Base-by-base conservation (phyloP, 2,888 invertebrate genomes). In the Seladonia tumulorum region DNA sequence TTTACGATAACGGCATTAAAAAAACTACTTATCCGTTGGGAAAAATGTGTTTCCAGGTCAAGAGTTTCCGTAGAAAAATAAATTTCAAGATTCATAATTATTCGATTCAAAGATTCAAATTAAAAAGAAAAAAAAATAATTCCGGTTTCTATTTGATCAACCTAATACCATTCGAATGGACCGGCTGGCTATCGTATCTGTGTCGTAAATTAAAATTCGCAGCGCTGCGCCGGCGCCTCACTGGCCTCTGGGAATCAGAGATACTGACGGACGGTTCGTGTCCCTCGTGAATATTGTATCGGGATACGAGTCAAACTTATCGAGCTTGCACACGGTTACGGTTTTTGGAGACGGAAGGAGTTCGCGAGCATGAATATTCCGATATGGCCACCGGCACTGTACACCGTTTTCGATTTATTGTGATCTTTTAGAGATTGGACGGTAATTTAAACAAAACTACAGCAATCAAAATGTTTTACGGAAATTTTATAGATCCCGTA, bases 381-480 rank as follows among this genome's bases (percentile, higher is more conserved):
- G 63, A 29, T 63, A 63, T 16, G 29, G 63, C 14, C 16, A 63
- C 60, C 53, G 63, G 66, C 10, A 39, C 10, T 18, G 10, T 22
- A 57, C 4, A 53, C 22, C n/a, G 57, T 57, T 74, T 73, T 74
- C 57, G 74, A 57, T 74, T 74, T 60, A 72, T 16, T 29, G 1
- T 25, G 47, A n/a, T 29, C 3, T 45, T 72, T 45, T 25, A 8
- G 29, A 47, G 47, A 47, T 49, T 35, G 10, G 39, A 16, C 7
- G 18, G 49, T 16, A 25, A 16, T 10, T 49, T 16, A 25, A 12
- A n/a, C 25, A 18, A 39, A 14, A 53, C 39, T 63, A 53, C 68
- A 16, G 12, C 7, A n/a, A 76, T 35, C 76, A n/a, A 47, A 39
- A 42, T 60, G 75, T 42, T 60, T 75, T 60, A 75, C 45, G 75